phyloP scores from a whole-genome alignment of 2,113 vertebrate species.

The Lipotes vexillifer region DNA sequence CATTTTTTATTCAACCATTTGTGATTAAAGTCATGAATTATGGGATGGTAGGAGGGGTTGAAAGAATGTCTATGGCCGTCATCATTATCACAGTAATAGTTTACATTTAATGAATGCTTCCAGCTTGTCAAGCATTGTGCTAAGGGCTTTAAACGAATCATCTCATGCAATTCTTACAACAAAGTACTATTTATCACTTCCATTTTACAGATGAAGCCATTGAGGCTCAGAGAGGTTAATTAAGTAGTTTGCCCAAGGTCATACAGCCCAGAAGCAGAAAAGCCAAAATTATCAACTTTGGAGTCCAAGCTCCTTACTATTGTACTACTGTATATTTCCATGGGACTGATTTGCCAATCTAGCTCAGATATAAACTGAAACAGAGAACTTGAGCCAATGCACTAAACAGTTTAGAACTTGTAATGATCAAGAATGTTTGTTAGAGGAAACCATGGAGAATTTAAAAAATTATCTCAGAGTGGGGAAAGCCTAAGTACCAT shows the following conservation, averaged over 20 bases:
- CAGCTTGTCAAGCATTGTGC: not conserved
- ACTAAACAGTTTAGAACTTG: not conserved
- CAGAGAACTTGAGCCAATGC: not conserved
- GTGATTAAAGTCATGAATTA: not conserved
- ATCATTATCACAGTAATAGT: not conserved
- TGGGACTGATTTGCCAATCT: conserved; percentile 6
- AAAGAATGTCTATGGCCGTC: not conserved
- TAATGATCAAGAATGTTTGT: conserved; percentile 26
- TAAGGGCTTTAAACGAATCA: conserved; percentile 28
- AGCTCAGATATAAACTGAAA: conserved; percentile 30
- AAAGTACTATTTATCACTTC: not conserved
- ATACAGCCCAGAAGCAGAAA: not conserved
- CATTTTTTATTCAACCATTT: conserved; percentile 2
- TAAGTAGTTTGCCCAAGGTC: not conserved
- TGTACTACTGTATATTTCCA: not conserved
- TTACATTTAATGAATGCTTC: conserved; percentile 32
- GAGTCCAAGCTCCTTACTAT: not conserved
- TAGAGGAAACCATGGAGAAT: not conserved
- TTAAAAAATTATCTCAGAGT: not conserved
- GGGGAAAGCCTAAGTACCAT: not conserved
- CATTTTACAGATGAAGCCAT: conserved; percentile 20
- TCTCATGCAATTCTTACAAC: not conserved
- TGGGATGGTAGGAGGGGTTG: not conserved
- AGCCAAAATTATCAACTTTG: not conserved
- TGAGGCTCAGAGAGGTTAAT: not conserved